Evolutionary conservation across 2,113 vertebrate species (phyloP), one percentile per base, ranked within the genome.

Genomic region (Chionodraco myersi): DNA sequence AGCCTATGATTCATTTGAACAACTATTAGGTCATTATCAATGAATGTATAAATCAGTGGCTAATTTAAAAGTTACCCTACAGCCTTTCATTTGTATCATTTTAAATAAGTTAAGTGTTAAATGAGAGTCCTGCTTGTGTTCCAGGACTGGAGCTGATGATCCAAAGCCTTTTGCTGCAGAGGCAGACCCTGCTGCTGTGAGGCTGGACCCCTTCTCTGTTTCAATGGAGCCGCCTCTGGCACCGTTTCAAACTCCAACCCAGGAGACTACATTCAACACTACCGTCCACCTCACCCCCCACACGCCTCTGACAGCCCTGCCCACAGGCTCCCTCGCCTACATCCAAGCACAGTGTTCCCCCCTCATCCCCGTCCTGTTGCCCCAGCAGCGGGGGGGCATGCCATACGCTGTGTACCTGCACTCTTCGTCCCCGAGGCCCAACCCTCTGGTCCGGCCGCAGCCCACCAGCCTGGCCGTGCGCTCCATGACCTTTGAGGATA

Each of bases 321-420:
- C 95, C 0, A 12, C 3, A 0, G 89, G 88, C 2, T 49, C 88
- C 6, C 69, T 96, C 3, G 86, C 97, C 2, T 91, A 90, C 87
- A 80, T 95, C 83, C 92, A 95, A 0, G 72, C 92, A 2, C 90
- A 95, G 0, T 83, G 94, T 60, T 92, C 96, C 0, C 91, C 96
- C 0, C 80, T 96, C 1, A 91, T 98, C 21, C 96, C 96, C 0
- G 84, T 97, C 67, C 91, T 97, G 75, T 89, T 97, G 80, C 96
- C 96, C 84, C 97, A 96, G 68, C 80, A 93, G 54, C 91, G 80
- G 44, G 89, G 96, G 0, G 89, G 82, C 12, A 86, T 94, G 1
- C 89, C 97, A 0, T 97, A 96, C 49, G 93, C 97, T 0, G 90
- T 99, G 11, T 98, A 96, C 56, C 53, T 99, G 88, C 96, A 96